Conservation (phyloP, 2,888 invertebrate genomes). For the Phorcus lineatus region DNA sequence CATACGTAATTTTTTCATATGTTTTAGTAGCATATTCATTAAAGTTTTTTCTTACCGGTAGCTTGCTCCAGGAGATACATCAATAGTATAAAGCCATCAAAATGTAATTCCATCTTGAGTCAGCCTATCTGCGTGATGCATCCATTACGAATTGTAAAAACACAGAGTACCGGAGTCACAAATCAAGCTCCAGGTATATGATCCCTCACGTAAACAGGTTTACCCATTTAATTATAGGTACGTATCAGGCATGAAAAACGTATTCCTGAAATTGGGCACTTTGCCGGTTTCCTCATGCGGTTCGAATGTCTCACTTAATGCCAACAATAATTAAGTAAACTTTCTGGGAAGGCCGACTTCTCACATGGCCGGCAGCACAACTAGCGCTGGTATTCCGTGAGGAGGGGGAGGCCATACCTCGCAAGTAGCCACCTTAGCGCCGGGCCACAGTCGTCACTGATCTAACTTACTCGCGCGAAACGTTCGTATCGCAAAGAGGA, state of each 20-base stretch:
- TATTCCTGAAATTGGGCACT: too few relatives aligned
- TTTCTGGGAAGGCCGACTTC: not conserved
- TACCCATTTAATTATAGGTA: too few relatives aligned
- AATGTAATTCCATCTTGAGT: constrained; percentile 5
- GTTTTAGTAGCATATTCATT: too few relatives aligned
- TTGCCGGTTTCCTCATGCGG: too few relatives aligned
- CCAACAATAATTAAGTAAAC: not conserved
- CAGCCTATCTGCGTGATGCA: too few relatives aligned
- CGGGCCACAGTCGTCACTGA: not conserved
- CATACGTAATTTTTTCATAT: too few relatives aligned
- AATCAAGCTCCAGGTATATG: too few relatives aligned
- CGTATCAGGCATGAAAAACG: too few relatives aligned
- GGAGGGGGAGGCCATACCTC: not conserved
- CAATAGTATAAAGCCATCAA: not conserved
- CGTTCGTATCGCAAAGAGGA: not conserved
- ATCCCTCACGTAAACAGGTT: too few relatives aligned
- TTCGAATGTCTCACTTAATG: not conserved
- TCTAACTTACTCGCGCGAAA: constrained; percentile 10
- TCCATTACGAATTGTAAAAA: too few relatives aligned
- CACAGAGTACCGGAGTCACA: too few relatives aligned
- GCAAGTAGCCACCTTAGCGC: not conserved
- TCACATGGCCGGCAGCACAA: not conserved
- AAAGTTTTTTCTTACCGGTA: not conserved
- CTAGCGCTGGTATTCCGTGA: not conserved
- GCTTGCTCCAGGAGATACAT: not conserved